A percentile compares a stretch with the other conserved stretches of the same genome.
These are phyloP conservation scores for Notarius quadriscutis DNA, from an alignment of 2,113 vertebrate genomes.

Conservation along the genomic window DNA sequence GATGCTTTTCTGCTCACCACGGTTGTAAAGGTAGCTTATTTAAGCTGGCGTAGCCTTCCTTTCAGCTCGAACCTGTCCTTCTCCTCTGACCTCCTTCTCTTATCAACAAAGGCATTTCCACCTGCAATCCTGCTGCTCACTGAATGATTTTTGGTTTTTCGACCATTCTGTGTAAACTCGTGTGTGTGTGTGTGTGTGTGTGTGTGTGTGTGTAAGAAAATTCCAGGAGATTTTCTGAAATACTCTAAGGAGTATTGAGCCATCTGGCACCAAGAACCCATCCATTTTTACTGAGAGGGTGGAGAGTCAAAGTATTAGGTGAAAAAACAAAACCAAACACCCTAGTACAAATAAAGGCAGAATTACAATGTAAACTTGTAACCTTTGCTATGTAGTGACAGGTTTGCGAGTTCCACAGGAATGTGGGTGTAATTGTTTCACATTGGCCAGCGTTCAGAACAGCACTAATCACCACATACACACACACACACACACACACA, in stretches of 20 bases:
- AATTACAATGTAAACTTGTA: background rate
- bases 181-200: no score
- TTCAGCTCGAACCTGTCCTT: background rate
- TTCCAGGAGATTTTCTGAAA: background rate
- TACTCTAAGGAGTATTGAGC: background rate
- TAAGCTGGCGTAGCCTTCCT: background rate
- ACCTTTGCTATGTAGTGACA: background rate
- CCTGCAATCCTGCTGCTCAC: background rate
- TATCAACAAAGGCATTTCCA: background rate
- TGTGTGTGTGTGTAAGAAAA: no score
- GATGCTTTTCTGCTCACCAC: background rate
- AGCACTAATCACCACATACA: background rate
- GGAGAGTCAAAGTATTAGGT: background rate
- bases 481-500: constrained; percentile 33
- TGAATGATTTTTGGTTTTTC: background rate
- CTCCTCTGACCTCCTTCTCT: background rate
- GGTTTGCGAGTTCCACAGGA: constrained; percentile 10
- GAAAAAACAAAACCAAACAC: background rate
- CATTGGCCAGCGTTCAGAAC: background rate
- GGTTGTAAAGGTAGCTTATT: background rate
- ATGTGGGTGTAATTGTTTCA: constrained; percentile 31
- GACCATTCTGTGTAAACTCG: background rate
- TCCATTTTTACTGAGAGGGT: background rate
- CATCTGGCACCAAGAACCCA: no score
- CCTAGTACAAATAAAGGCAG: background rate